Percentiles rank a stretch among this genome's conserved stretches.
These are phyloP conservation scores for Hetaerina americana DNA, from an alignment of 1,140 invertebrate species.

Conservation along the genomic window DNA sequence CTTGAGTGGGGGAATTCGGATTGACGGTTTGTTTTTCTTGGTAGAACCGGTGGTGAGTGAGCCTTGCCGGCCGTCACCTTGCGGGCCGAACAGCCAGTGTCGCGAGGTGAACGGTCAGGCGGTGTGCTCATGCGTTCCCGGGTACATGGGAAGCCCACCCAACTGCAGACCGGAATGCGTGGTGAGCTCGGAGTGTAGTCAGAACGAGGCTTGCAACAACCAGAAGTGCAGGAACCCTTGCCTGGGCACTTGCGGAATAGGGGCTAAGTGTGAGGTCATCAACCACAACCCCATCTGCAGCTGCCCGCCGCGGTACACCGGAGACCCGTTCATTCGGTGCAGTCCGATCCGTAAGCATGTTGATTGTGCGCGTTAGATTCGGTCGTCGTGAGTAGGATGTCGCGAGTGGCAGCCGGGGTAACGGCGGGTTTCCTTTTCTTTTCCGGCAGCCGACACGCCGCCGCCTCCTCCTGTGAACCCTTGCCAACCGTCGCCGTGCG, in stretches of 20 bases:
- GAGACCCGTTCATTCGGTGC: conserved; percentile 39
- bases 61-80: conserved; percentile 34
- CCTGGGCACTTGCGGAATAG: conserved; percentile 48
- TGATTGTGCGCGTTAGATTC: not conserved
- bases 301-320: conserved; percentile 40
- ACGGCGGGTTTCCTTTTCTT: conserved; percentile 9
- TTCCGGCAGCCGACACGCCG: conserved; percentile 18
- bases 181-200: conserved; percentile 37
- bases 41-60: conserved; percentile 12
- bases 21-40: conserved; percentile 4
- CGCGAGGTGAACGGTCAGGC: conserved; percentile 54
- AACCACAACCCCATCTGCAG: conserved; percentile 53
- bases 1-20: conserved; percentile 20
- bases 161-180: conserved; percentile 47
- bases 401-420: not conserved
- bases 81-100: conserved; percentile 46
- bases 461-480: conserved; percentile 36
- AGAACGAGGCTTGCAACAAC: conserved; percentile 50
- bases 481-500: conserved; percentile 59
- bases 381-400: not conserved
- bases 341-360: conserved; percentile 15
- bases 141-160: conserved; percentile 46
- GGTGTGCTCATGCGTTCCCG: conserved; percentile 56
- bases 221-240: conserved; percentile 63
- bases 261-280: conserved; percentile 46